phyloP scores from a whole-genome alignment of 2,113 vertebrate species.

The Larimichthys crocea region DNA sequence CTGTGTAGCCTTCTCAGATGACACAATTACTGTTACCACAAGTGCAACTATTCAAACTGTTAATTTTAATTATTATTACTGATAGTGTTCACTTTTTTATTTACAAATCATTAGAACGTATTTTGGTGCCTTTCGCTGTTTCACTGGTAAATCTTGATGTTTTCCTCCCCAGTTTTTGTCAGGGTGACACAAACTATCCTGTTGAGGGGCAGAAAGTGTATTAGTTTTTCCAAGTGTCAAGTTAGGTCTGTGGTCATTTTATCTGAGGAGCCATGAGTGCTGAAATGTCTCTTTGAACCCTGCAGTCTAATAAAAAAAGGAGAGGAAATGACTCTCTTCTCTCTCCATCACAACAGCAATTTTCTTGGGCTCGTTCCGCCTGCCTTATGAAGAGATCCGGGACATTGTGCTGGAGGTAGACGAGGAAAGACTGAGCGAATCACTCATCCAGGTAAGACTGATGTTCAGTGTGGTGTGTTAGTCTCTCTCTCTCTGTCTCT shows the following conservation, averaged over 20 bases:
- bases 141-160: slow-evolving; percentile 30
- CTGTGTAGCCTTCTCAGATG: slow-evolving; percentile 30
- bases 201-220: slow-evolving; percentile 45
- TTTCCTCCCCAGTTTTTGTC: slow-evolving; percentile 34
- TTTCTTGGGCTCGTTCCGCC: slow-evolving; percentile 96
- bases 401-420: slow-evolving; percentile 94
- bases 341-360: slow-evolving; percentile 90
- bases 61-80: not conserved
- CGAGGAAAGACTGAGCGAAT: slow-evolving; percentile 93
- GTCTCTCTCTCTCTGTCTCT: not conserved
- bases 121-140: not conserved
- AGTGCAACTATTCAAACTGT: not conserved
- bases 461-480: slow-evolving; percentile 52
- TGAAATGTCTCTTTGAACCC: slow-evolving; percentile 70
- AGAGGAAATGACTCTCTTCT: slow-evolving; percentile 76
- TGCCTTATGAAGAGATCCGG: slow-evolving; percentile 98
- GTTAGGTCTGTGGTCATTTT: slow-evolving; percentile 74
- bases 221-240: slow-evolving; percentile 68
- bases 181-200: slow-evolving; percentile 49
- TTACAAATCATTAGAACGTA: not conserved
- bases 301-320: slow-evolving; percentile 61
- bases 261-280: slow-evolving; percentile 60
- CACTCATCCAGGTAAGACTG: slow-evolving; percentile 94
- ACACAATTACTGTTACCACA: not conserved
- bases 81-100: not conserved